Percentiles rank a stretch among this genome's conserved stretches.
Conservation (phyloP, 2,888 invertebrate genomes). For the Mesoligia furuncula region DNA sequence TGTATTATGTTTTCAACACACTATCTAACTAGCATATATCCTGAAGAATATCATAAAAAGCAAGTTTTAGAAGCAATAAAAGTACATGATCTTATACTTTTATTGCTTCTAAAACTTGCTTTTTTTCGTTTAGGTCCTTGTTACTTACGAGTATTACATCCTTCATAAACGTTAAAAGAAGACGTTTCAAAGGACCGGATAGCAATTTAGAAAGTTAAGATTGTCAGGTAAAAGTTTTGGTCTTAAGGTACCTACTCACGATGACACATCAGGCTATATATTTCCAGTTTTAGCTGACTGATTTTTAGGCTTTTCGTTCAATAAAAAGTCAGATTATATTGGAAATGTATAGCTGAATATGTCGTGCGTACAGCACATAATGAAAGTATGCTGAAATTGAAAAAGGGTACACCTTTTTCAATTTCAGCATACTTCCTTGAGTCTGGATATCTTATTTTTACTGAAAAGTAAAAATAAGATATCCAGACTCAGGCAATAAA, state of each 20-base stretch:
- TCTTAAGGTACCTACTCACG: not conserved
- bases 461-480: not conserved
- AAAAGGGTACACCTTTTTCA: not conserved
- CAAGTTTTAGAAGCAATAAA: no score
- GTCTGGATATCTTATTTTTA: no score
- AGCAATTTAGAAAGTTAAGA: conserved; percentile 26
- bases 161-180: not conserved
- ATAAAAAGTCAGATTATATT: not conserved
- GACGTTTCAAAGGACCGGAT: conserved; percentile 10
- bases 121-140: no score
- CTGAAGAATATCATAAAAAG: no score
- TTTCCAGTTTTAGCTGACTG: not conserved
- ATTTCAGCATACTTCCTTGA: no score
- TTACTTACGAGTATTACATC: not conserved
- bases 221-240: conserved; percentile 1
- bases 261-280: not conserved
- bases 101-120: no score
- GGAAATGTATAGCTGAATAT: not conserved
- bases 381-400: not conserved
- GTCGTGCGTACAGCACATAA: not conserved
- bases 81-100: no score
- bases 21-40: no score
- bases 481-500: not conserved
- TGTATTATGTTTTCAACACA: no score
- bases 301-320: not conserved